phyloP scores from a whole-genome alignment of 2,113 vertebrate genomes.

The Poeciliopsis prolifica region DNA sequence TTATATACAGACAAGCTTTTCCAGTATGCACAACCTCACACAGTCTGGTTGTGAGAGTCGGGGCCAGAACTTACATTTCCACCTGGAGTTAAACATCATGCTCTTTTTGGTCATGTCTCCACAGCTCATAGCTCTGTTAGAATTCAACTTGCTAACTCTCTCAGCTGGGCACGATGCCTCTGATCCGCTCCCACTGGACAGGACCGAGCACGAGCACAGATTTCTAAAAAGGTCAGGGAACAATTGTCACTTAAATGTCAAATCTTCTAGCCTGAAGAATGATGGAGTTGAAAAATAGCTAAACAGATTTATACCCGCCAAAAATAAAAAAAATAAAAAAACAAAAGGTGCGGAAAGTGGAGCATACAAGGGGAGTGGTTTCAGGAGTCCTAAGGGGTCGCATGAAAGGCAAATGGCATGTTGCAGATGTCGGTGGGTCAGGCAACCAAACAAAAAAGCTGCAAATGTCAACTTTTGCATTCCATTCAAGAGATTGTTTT shows the following conservation, averaged over 20 bases:
- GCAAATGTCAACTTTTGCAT: slow-evolving; percentile 75
- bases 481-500: slow-evolving; percentile 59
- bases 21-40: slow-evolving; percentile 17
- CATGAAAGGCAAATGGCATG: slow-evolving; percentile 54
- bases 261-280: slow-evolving; percentile 57
- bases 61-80: slow-evolving; percentile 7
- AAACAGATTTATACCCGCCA: slow-evolving; percentile 56
- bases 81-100: background rate
- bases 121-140: slow-evolving; percentile 20
- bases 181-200: slow-evolving; percentile 55
- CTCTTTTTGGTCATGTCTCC: slow-evolving; percentile 41
- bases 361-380: background rate
- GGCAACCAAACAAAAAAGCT: slow-evolving; percentile 30
- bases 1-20: slow-evolving; percentile 14
- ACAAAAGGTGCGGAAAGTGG: slow-evolving; percentile 37
- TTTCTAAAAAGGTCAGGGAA: slow-evolving; percentile 74
- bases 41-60: background rate
- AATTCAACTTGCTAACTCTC: slow-evolving; percentile 29
- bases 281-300: slow-evolving; percentile 57
- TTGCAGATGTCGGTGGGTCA: slow-evolving; percentile 52
- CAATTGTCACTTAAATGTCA: slow-evolving; percentile 79
- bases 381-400: slow-evolving; percentile 30
- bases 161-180: slow-evolving; percentile 20
- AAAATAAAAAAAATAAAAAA: slow-evolving; percentile 9
- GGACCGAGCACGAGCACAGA: slow-evolving; percentile 40